Conservation (phyloP, 2,888 invertebrate genomes). For the Cephus spinipes region DNA sequence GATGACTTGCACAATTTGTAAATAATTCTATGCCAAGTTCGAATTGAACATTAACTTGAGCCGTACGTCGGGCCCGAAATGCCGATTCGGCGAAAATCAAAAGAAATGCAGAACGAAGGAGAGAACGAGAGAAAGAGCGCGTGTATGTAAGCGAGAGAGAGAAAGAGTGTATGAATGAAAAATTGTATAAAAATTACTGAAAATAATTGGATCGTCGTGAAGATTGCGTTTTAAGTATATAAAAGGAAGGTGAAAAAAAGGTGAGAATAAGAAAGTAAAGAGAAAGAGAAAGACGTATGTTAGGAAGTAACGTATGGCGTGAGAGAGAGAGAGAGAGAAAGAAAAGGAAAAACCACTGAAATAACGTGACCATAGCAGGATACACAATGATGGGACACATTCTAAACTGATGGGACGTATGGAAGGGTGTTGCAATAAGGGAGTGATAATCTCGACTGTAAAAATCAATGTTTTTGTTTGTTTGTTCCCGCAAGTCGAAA, state of each 20-base stretch:
- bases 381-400: slow-evolving; percentile 27
- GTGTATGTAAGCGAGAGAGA: slow-evolving; percentile 26
- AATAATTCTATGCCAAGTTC: slow-evolving; percentile 27
- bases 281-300: slow-evolving; percentile 12
- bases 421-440: slow-evolving; percentile 33
- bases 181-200: not conserved
- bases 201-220: slow-evolving; percentile 6
- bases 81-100: slow-evolving; percentile 33
- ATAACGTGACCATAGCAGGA: not conserved
- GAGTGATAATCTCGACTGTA: slow-evolving; percentile 12
- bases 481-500: not conserved
- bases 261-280: slow-evolving; percentile 17
- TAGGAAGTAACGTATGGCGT: not conserved
- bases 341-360: not conserved
- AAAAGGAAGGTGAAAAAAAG: not conserved
- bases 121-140: slow-evolving; percentile 9
- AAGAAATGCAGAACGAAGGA: slow-evolving; percentile 13
- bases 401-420: slow-evolving; percentile 33
- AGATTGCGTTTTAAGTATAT: slow-evolving; percentile 16
- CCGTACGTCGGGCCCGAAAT: slow-evolving; percentile 20
- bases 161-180: slow-evolving; percentile 25
- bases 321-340: not conserved
- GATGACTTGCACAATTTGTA: slow-evolving; percentile 27
- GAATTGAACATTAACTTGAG: slow-evolving; percentile 27
- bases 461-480: not conserved